Conservation (phyloP, 1,140 invertebrate species). For the Micrasema longulum region DNA sequence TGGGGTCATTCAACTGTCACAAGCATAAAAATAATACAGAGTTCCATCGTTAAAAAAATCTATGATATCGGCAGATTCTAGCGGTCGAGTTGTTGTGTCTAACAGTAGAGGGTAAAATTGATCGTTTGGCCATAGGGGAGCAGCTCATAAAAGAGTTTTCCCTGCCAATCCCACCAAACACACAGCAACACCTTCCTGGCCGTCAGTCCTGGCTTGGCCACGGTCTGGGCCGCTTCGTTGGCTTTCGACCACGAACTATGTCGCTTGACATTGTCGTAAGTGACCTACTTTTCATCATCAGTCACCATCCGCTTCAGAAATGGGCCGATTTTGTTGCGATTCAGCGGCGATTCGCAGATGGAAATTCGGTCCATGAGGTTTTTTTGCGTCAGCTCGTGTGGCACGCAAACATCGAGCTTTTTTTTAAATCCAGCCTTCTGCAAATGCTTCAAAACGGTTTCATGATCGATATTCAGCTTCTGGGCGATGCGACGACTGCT, state of each 20-base stretch:
- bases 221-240: slow-evolving; percentile 14
- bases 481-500: slow-evolving; percentile 13
- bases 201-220: slow-evolving; percentile 19
- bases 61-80: too few relatives aligned
- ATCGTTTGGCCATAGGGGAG: slow-evolving; percentile 10
- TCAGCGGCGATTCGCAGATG: slow-evolving; percentile 26
- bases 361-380: slow-evolving; percentile 24
- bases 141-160: slow-evolving; percentile 14
- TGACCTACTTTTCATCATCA: slow-evolving; percentile 13
- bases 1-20: too few relatives aligned
- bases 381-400: slow-evolving; percentile 10
- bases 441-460: too few relatives aligned
- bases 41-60: too few relatives aligned
- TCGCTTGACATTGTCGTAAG: slow-evolving; percentile 19
- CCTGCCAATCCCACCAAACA: slow-evolving; percentile 21
- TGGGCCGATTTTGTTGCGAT: slow-evolving; percentile 24
- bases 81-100: too few relatives aligned
- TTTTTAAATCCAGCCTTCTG: too few relatives aligned
- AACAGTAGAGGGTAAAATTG: too few relatives aligned
- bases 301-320: slow-evolving; percentile 23
- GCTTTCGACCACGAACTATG: slow-evolving; percentile 19
- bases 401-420: background rate
- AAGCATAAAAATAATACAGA: too few relatives aligned
- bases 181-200: slow-evolving; percentile 14
- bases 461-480: slow-evolving; percentile 22